Conservation (phyloP, 2,797 vertebrate genomes). For the Prunella strophiata region DNA sequence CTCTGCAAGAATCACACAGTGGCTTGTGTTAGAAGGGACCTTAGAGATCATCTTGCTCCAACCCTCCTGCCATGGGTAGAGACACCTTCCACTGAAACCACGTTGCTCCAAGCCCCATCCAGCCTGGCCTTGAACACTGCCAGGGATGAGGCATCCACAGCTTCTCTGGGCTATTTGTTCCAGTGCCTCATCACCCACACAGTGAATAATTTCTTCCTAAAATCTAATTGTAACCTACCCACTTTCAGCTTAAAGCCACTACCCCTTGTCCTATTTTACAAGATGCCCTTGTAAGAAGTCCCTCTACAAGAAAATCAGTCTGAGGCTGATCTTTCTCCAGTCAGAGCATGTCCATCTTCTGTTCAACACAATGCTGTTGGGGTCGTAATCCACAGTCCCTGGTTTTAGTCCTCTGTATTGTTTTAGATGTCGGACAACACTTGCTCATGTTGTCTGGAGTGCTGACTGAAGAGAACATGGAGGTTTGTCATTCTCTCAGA, state of each 20-base stretch:
- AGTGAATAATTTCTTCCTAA: background rate
- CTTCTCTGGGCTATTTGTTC: background rate
- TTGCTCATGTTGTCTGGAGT: background rate
- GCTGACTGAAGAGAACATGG: background rate
- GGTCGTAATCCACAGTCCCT: background rate
- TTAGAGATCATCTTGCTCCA: background rate
- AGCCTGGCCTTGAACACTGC: background rate
- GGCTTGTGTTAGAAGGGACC: background rate
- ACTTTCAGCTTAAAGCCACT: background rate
- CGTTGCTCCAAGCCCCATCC: background rate
- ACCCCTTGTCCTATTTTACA: background rate
- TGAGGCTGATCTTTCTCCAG: background rate
- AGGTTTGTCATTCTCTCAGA: background rate
- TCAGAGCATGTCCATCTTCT: background rate
- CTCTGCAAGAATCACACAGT: background rate
- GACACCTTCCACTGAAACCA: background rate
- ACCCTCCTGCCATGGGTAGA: fast-evolving
- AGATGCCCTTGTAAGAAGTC: background rate
- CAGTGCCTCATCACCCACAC: background rate
- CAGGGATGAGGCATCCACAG: background rate
- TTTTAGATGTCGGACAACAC: background rate
- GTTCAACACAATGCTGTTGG: background rate
- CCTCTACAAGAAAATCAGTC: background rate
- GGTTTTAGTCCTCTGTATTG: background rate
- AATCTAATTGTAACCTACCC: background rate